phyloP scores from a whole-genome alignment of 1,140 invertebrate species.

The Anadara kagoshimensis region DNA sequence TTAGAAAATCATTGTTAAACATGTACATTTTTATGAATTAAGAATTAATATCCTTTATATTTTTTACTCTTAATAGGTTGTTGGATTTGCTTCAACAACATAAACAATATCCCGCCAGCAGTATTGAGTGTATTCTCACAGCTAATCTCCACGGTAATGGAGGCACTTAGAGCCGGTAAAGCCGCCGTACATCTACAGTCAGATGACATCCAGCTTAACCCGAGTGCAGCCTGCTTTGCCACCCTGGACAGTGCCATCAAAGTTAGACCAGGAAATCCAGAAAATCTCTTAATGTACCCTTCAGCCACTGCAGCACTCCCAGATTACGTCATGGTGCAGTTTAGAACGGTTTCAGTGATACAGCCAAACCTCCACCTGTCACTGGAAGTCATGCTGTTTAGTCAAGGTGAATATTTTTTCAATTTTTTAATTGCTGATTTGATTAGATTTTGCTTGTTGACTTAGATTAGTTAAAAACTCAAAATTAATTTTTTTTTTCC shows the following conservation, averaged over 20 bases:
- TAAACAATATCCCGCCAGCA: slow-evolving; percentile 55
- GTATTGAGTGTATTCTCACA: slow-evolving; percentile 68
- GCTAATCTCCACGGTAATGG: slow-evolving; percentile 64
- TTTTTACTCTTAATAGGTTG: slow-evolving; percentile 57
- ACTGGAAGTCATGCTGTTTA: slow-evolving; percentile 67
- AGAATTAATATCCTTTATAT: no score
- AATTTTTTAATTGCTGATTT: not conserved
- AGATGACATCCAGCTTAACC: slow-evolving; percentile 63
- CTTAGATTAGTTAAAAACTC: not conserved
- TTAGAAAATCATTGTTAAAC: no score
- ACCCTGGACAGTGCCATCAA: slow-evolving; percentile 52
- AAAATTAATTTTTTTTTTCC: not conserved
- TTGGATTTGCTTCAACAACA: slow-evolving; percentile 70
- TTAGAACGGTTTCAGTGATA: slow-evolving; percentile 63
- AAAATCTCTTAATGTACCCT: slow-evolving; percentile 62
- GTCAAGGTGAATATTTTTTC: slow-evolving; percentile 63
- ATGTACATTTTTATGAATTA: no score
- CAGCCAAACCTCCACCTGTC: slow-evolving; percentile 65
- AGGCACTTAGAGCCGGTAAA: slow-evolving; percentile 59
- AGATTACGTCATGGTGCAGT: slow-evolving; percentile 62
- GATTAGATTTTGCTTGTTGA: not conserved
- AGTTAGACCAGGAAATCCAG: slow-evolving; percentile 59
- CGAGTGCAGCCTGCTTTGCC: slow-evolving; percentile 56
- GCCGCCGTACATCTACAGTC: slow-evolving; percentile 59
- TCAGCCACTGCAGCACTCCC: slow-evolving; percentile 62